A percentile compares a stretch with the other conserved stretches of the same genome.
Conservation (phyloP, 2,797 vertebrate species). For the Moxostoma hubbsi region DNA sequence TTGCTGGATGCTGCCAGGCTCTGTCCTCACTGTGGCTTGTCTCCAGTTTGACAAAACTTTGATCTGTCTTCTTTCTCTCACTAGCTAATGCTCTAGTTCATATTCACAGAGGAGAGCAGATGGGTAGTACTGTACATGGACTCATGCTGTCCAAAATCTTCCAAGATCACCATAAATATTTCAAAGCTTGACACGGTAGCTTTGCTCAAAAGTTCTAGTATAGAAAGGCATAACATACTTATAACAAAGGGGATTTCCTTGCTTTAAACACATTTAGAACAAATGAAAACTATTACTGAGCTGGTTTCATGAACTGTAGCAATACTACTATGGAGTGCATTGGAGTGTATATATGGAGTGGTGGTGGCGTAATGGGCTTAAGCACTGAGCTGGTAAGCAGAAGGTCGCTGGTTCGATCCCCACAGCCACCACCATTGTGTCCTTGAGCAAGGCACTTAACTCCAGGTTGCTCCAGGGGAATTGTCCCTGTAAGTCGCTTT, state of each 20-base stretch:
- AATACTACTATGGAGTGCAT: no score
- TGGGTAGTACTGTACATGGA: not conserved
- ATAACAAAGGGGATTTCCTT: conserved; percentile 1
- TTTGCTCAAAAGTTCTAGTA: conserved; percentile 15
- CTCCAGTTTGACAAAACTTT: conserved; percentile 35
- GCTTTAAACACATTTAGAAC: conserved; percentile 15
- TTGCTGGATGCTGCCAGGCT: conserved; percentile 33
- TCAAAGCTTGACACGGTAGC: conserved; percentile 39
- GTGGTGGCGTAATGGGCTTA: no score
- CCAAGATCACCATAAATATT: conserved; percentile 28
- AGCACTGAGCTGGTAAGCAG: no score
- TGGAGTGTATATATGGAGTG: no score
- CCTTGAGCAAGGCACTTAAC: no score
- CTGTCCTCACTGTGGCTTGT: conserved; percentile 28
- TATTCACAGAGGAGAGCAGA: conserved; percentile 38
- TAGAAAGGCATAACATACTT: conserved; percentile 23
- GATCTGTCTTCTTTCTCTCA: conserved; percentile 39
- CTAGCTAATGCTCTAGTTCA: conserved; percentile 10
- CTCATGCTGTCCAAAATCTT: conserved; percentile 28
- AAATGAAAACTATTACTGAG: not conserved
- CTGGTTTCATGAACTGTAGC: not conserved
- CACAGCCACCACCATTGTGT: no score
- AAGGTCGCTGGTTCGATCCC: no score
- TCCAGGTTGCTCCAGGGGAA: no score
- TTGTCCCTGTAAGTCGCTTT: no score